phyloP scores from a whole-genome alignment of 2,113 vertebrate species.

The Seriola dumerili region DNA sequence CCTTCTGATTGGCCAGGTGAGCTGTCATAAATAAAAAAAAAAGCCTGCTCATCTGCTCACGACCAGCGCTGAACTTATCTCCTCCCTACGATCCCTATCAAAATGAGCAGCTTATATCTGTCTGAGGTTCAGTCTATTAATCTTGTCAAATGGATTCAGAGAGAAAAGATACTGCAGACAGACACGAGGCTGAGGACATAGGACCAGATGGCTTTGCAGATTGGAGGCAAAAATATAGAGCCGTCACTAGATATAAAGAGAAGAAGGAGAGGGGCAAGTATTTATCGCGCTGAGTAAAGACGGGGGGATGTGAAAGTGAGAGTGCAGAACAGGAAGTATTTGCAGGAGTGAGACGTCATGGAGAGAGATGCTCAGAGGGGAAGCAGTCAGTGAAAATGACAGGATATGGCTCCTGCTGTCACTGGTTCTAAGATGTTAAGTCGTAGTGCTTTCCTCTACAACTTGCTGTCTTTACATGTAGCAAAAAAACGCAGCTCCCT shows the following conservation, averaged over 20 bases:
- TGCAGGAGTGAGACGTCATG: constrained; percentile 43
- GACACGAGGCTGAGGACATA: constrained; percentile 55
- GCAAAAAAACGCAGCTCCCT: constrained; percentile 35
- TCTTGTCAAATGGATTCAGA: constrained; percentile 78
- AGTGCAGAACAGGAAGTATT: constrained; percentile 27
- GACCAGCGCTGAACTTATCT: constrained; percentile 51
- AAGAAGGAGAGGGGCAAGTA: constrained; percentile 24
- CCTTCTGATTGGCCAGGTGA: constrained; percentile 20
- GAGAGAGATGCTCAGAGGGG: constrained; percentile 41
- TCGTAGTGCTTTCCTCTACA: constrained; percentile 44
- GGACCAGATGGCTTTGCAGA: constrained; percentile 75
- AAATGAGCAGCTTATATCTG: constrained; percentile 80
- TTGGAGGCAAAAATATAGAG: constrained; percentile 53
- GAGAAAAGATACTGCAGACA: constrained; percentile 65
- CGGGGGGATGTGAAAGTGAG: background rate
- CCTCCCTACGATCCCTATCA: constrained; percentile 55
- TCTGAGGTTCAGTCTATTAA: constrained; percentile 74
- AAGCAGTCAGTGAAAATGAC: constrained; percentile 54
- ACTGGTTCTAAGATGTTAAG: constrained; percentile 44
- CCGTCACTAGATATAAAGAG: constrained; percentile 40
- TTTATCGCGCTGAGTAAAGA: constrained; percentile 20
- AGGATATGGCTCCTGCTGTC: constrained; percentile 54
- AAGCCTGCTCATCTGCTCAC: constrained; percentile 34
- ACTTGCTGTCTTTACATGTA: constrained; percentile 45
- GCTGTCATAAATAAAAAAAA: constrained; percentile 4